Evolutionary conservation across 2,888 invertebrate genomes (phyloP).

Genomic region (Nymphalis urticae): DNA sequence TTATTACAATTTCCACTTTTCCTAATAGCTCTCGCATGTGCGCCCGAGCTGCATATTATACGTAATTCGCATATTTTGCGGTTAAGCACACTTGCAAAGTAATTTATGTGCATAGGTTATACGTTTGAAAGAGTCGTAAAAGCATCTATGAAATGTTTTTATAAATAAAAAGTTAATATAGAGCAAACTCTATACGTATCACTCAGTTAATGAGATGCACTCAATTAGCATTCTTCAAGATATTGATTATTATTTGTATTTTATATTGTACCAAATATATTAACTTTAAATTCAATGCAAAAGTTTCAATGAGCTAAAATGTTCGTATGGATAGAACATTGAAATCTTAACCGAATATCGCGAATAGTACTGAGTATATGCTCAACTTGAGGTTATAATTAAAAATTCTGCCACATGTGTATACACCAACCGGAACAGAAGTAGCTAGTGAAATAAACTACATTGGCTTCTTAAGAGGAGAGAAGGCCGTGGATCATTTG

Average conservation of each 20-base stretch:
- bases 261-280: no score
- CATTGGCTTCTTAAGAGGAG: no score
- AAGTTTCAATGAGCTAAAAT: no score
- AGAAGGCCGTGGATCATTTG: no score
- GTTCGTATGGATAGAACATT: no score
- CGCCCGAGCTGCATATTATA: slow-evolving; percentile 54
- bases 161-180: slow-evolving; percentile 12
- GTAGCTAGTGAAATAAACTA: no score
- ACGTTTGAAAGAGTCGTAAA: slow-evolving; percentile 54
- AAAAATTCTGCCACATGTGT: no score
- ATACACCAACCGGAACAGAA: no score
- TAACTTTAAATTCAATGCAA: no score
- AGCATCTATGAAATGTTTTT: slow-evolving; percentile 32
- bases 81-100: slow-evolving; percentile 58
- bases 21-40: slow-evolving; percentile 59
- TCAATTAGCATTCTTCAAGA: not conserved
- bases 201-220: not conserved
- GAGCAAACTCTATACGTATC: slow-evolving; percentile 5
- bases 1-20: slow-evolving; percentile 62
- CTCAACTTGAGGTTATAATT: no score
- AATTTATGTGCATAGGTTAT: slow-evolving; percentile 70
- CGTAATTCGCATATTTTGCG: slow-evolving; percentile 64
- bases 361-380: no score
- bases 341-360: no score
- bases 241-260: not conserved